Conservation (phyloP, 2,888 invertebrate species). For the Asteroscopus sphinx region DNA sequence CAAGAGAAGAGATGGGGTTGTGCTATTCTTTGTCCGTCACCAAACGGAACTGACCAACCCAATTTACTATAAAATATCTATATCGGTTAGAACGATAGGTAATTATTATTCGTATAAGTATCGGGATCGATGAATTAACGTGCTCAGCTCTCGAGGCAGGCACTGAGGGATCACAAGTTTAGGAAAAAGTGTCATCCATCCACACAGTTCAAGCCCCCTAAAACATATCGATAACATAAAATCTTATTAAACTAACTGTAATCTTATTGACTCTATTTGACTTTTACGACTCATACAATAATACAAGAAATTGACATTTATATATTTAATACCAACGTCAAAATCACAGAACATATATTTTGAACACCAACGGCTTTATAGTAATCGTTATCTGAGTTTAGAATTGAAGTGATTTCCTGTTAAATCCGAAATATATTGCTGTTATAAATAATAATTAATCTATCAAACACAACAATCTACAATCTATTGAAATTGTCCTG, state of each 20-base stretch:
- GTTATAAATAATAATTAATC: slow-evolving; percentile 40
- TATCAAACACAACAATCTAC: slow-evolving; percentile 23
- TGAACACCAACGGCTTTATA: slow-evolving; percentile 21
- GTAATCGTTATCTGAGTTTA: slow-evolving; percentile 33
- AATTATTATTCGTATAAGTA: too few relatives aligned
- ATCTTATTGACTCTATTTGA: slow-evolving; percentile 15
- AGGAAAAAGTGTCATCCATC: too few relatives aligned
- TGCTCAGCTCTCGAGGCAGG: too few relatives aligned
- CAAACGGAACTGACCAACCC: too few relatives aligned
- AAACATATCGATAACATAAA: neutral
- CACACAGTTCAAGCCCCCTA: too few relatives aligned
- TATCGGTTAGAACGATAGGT: too few relatives aligned
- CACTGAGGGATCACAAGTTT: too few relatives aligned
- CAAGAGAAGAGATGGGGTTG: too few relatives aligned
- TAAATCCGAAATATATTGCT: slow-evolving; percentile 33
- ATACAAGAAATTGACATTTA: slow-evolving; percentile 26
- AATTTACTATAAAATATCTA: too few relatives aligned
- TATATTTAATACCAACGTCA: slow-evolving; percentile 39
- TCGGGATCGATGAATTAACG: too few relatives aligned
- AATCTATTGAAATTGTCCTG: slow-evolving; percentile 4
- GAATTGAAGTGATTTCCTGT: slow-evolving; percentile 41
- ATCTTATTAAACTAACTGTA: slow-evolving; percentile 2
- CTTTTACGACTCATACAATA: slow-evolving; percentile 23
- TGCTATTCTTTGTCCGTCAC: too few relatives aligned
- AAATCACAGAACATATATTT: slow-evolving; percentile 35